Percentiles rank a stretch among this genome's conserved stretches.
phyloP scores from a whole-genome alignment of 2,113 vertebrate genomes.

The Alethe diademata region DNA sequence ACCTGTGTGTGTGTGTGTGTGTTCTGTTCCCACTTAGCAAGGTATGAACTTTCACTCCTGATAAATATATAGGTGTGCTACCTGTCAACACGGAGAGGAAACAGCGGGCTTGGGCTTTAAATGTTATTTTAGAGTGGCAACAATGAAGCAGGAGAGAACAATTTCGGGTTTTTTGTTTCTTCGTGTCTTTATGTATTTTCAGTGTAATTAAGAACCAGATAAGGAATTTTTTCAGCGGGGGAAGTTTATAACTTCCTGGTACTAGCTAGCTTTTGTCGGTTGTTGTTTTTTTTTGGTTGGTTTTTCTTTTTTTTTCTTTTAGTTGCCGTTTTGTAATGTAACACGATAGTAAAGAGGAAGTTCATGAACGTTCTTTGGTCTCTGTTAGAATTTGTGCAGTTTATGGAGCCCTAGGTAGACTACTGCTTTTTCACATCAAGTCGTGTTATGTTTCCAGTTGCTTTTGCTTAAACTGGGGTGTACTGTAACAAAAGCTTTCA shows the following conservation, averaged over 20 bases:
- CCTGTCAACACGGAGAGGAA: background rate
- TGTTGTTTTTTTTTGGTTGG: background rate
- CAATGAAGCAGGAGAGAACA: background rate
- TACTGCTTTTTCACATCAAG: background rate
- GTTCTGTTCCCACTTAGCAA: background rate
- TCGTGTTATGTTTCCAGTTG: fast-evolving
- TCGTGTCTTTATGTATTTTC: background rate
- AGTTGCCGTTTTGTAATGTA: conserved; percentile 18
- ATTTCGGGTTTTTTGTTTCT: background rate
- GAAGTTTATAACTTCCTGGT: conserved; percentile 69
- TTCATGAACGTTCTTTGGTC: background rate
- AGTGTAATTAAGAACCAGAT: conserved; percentile 31
- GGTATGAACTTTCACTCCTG: background rate
- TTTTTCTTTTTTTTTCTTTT: background rate
- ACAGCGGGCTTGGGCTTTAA: background rate
- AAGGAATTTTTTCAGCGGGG: conserved; percentile 43
- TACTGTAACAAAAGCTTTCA: background rate
- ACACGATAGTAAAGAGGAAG: conserved; percentile 49
- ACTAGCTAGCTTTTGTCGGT: background rate
- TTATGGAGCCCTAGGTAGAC: background rate
- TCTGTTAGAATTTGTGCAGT: background rate
- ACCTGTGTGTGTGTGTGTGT: background rate
- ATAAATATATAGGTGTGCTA: background rate
- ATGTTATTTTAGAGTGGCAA: background rate
- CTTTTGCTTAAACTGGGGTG: background rate